These are phyloP conservation scores for Lycocerus yunnanus DNA, from an alignment of 2,888 invertebrate genomes.

Conservation along the genomic window DNA sequence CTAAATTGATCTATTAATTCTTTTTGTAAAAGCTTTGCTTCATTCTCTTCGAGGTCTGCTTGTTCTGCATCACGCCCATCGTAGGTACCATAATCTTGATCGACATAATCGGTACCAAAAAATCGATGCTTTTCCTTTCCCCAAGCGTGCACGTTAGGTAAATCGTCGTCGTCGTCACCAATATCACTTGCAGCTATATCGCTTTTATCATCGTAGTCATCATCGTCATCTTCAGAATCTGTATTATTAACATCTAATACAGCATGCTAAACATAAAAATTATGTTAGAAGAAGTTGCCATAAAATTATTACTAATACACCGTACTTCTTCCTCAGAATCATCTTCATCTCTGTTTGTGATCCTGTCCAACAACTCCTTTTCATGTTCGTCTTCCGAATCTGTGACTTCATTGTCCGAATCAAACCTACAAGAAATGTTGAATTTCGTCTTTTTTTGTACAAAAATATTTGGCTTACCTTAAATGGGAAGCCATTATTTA, in stretches of 20 bases:
- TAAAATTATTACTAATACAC: neutral
- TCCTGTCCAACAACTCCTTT: conserved; percentile 64
- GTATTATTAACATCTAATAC: conserved; percentile 39
- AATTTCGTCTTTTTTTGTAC: neutral
- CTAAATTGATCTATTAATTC: conserved; percentile 76
- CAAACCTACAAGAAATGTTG: neutral
- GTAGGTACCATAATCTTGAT: conserved; percentile 78
- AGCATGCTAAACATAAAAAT: conserved; percentile 38
- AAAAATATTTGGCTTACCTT: neutral
- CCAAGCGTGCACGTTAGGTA: conserved; percentile 87
- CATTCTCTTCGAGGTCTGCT: conserved; percentile 81
- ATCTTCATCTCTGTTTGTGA: conserved; percentile 59
- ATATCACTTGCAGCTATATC: conserved; percentile 73
- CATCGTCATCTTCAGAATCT: neutral
- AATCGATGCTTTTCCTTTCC: conserved; percentile 79
- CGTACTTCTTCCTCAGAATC: conserved; percentile 60
- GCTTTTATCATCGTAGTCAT: conserved; percentile 37
- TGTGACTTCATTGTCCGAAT: conserved; percentile 60
- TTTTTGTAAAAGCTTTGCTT: conserved; percentile 80
- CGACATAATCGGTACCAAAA: conserved; percentile 88
- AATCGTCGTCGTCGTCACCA: conserved; percentile 71
- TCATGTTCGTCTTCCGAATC: conserved; percentile 76
- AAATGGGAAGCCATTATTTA: neutral
- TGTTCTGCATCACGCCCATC: conserved; percentile 70
- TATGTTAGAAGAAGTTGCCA: neutral